A percentile compares a stretch with the other conserved stretches of the same genome.
These are phyloP conservation scores for Eupithecia subfuscata DNA, from an alignment of 2,888 invertebrate species.

Conservation along the genomic window DNA sequence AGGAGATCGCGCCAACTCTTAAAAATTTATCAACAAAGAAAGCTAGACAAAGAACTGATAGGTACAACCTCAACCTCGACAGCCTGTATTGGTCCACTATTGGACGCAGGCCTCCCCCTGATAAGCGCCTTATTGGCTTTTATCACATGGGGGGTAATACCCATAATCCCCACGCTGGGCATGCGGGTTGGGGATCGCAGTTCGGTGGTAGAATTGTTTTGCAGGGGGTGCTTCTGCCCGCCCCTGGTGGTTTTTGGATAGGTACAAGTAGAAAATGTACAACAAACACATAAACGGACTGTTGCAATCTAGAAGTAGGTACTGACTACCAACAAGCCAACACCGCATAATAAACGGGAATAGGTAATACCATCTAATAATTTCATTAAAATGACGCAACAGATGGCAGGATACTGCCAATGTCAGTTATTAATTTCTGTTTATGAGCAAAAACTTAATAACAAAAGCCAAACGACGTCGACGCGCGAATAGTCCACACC, in stretches of 20 bases:
- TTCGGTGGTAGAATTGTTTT: no score
- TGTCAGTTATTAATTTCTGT: constrained; percentile 51
- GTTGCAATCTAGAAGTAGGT: no score
- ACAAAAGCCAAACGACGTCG: constrained; percentile 34
- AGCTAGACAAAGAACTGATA: not conserved
- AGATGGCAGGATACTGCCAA: constrained; percentile 46
- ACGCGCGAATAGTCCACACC: constrained; percentile 20
- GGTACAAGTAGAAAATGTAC: not conserved
- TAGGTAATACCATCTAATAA: constrained; percentile 42
- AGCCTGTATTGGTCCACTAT: no score
- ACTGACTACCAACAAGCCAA: not conserved
- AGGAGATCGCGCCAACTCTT: no score
- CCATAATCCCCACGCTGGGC: no score
- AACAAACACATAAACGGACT: not conserved
- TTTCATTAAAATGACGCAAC: constrained; percentile 50
- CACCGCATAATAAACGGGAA: not conserved
- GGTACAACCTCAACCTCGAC: no score
- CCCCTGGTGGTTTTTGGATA: no score
- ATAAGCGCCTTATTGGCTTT: no score
- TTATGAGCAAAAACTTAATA: constrained; percentile 49
- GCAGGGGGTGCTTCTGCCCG: no score
- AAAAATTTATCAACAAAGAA: not conserved
- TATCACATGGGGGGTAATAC: no score
- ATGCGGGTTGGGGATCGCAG: no score
- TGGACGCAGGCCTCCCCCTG: no score